Percentiles rank a stretch among this genome's conserved stretches.
Evolutionary conservation across 1,140 invertebrate species (phyloP).

Genomic region (Samia ricini): DNA sequence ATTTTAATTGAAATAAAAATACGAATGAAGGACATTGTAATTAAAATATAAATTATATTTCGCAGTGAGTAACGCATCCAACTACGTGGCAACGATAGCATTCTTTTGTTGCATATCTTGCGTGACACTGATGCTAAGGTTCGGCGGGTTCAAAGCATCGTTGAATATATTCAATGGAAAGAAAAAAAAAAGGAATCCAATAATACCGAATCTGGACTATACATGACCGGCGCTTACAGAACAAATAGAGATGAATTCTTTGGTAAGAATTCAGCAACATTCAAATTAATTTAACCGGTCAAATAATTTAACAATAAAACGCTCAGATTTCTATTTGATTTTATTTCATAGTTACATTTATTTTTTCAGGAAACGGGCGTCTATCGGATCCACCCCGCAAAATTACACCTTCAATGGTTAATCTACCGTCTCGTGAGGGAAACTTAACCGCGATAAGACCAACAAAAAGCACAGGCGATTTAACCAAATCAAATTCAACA

Average conservation of each 20-base stretch:
- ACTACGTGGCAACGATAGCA: conserved; percentile 27
- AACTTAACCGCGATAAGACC: conserved; percentile 19
- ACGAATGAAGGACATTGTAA: neutral
- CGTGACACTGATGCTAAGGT: conserved; percentile 54
- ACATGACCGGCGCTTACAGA: conserved; percentile 56
- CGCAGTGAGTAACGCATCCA: conserved; percentile 25
- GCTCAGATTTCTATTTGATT: too few relatives aligned
- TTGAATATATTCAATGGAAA: conserved; percentile 46
- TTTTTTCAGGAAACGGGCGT: conserved; percentile 29
- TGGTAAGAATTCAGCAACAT: conserved; percentile 32
- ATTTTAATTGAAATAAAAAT: too few relatives aligned
- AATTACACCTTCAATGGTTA: conserved; percentile 42
- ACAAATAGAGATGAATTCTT: conserved; percentile 48
- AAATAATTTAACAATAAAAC: neutral
- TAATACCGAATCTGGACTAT: conserved; percentile 27
- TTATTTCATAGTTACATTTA: neutral
- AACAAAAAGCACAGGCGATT: conserved; percentile 49
- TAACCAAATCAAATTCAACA: conserved; percentile 23
- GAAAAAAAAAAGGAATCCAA: conserved; percentile 34
- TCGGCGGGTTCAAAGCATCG: conserved; percentile 68
- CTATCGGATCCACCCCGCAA: conserved; percentile 31
- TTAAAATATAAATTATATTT: neutral
- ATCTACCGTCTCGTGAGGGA: conserved; percentile 21
- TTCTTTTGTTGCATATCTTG: conserved; percentile 34
- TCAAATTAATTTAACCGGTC: neutral